Evolutionary conservation across 2,797 vertebrate genomes (phyloP), one percentile per base, ranked within the genome.

Genomic region (Tapirus indicus): DNA sequence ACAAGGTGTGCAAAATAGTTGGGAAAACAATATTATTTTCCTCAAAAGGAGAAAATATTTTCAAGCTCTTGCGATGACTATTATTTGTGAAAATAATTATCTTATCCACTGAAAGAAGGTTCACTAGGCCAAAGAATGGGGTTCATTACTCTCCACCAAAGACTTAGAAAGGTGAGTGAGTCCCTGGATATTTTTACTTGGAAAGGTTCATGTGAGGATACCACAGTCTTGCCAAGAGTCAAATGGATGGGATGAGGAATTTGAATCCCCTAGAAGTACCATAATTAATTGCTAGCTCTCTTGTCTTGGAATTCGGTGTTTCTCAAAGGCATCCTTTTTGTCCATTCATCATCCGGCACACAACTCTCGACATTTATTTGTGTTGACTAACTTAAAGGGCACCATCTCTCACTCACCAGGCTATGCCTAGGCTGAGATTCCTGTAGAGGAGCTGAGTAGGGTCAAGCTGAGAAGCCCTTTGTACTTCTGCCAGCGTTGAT

Each of bases 21-120:
- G 29, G 92, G 41, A 71, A 68, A 95, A 68, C 38, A 95, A 91
- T 86, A 83, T 75, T n/a, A 77, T 79, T 74, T 47, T 94, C 27
- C 90, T 44, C 29, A 75, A 87, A 94, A 44, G 32, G 7, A 88
- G 13, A 77, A 94, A 62, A 58, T 2, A 74, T 68, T 77, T 84
- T 94, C 47, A 66, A 78, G n/a, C 4, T 66, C 82, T 85, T 60
- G 16, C 58, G 44, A 85, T 91, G 25, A 72, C 88, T 58, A 90
- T 77, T 92, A 74, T 94, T 88, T 95, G n/a, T 32, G 13, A 88
- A 79, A 1, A 49, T 71, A 74, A 91, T 75, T 62, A n/a, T 47
- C 14, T 91, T 83, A 62, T 29, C 29, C 25, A 54, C 18, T 32
- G 4, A 91, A 74, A 91, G 52, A 85, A 71, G 14, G 44, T 27